Conservation (phyloP, 2,888 invertebrate genomes). For the Spilarctia lutea region DNA sequence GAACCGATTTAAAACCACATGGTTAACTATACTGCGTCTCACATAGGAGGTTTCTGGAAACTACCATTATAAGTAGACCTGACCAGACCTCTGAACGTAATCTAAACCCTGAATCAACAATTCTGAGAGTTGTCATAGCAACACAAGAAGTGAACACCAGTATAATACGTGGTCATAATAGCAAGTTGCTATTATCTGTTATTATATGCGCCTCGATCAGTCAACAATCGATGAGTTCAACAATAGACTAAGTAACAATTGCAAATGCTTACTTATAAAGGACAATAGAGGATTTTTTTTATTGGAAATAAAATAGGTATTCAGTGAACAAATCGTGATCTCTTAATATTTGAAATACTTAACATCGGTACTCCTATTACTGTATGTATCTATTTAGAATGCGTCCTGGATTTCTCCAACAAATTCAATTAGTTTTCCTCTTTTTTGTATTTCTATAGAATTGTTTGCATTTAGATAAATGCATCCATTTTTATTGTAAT, state of each 20-base stretch:
- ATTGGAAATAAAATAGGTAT: conserved; percentile 11
- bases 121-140: not conserved
- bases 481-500: too few species aligned
- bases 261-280: conserved; percentile 7
- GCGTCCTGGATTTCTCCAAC: not conserved
- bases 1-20: too few species aligned
- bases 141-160: not conserved
- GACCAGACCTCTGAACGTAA: too few species aligned
- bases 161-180: not conserved
- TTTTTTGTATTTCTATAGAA: too few species aligned
- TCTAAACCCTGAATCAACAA: not conserved
- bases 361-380: not conserved
- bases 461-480: too few species aligned
- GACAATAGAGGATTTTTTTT: conserved; percentile 31
- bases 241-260: conserved; percentile 21
- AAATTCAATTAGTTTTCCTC: too few species aligned
- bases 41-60: too few species aligned
- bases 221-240: conserved; percentile 20
- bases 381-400: not conserved
- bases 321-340: conserved; percentile 1
- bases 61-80: too few species aligned
- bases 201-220: conserved; percentile 9
- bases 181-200: not conserved
- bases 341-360: not conserved
- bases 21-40: too few species aligned